Base-by-base conservation (phyloP, 1,140 invertebrate species). In the Parasteatoda tepidariorum region DNA sequence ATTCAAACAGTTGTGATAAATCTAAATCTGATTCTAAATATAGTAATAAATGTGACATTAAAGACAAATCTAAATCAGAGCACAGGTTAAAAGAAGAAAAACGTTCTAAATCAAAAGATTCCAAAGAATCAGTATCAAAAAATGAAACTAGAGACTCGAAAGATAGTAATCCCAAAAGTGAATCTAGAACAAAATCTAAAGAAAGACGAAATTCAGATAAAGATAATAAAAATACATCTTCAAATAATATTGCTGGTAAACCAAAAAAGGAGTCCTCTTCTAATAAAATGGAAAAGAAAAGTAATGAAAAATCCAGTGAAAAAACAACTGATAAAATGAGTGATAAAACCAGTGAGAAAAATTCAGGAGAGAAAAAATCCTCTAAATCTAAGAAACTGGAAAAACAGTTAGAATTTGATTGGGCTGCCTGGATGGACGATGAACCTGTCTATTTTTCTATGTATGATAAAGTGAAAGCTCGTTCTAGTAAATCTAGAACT, bases 391-490 rank as follows among this genome's bases (percentile, higher is more conserved):
- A 71, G 61, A 66, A 24, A 48, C 38, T 38, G 18, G 22, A 70
- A 73, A 79, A 31, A 73, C 81, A 59, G 24, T 34, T 64, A 31
- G 55, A 86, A 85, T 83, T 79, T 86, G 84, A 83, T 84, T 78
- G 75, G 86, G 68, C 70, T 73, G 83, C 96, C 85, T 97, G 96
- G 89, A 92, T 95, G 28, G 94, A 96, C 86, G 95, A 97, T 86
- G 95, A 94, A 84, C 95, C 95, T 3, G 93, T 93, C 15, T 98
- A 97, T 87, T 96, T 97, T 82, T 98, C 97, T 38, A 99, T 99
- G 97, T 99, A 99, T 88, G 97, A 98, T 88, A 98, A 98, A 90
- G 96, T 99, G 0, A 99, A 99, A 90, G 95, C 96, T 3, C 92
- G 97, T 57, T 97, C 96, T 30, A 97, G 89, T 84, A 88, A 86